phyloP scores from a whole-genome alignment of 2,888 invertebrate species.

The Chrysina gloriosa region DNA sequence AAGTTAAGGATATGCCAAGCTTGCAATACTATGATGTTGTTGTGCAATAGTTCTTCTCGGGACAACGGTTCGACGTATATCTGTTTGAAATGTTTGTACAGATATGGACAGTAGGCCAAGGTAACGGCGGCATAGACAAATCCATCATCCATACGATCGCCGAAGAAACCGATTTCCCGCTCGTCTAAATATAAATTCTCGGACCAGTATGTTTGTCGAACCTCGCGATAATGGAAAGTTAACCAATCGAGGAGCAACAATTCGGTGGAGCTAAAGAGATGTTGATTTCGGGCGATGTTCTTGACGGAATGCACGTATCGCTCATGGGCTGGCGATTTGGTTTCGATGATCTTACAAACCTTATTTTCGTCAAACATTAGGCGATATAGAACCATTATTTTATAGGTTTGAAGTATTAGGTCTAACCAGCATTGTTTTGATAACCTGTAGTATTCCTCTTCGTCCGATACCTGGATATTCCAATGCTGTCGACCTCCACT shows the following conservation, averaged over 20 bases:
- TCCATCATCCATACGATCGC: conserved; percentile 15
- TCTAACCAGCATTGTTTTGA: conserved; percentile 13
- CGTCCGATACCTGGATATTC: not conserved
- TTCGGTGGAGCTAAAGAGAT: conserved; percentile 11
- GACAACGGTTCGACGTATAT: not conserved
- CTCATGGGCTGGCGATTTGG: not conserved
- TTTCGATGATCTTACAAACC: not conserved
- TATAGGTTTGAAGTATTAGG: conserved; percentile 17
- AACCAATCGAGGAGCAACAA: conserved; percentile 20
- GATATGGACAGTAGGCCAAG: conserved; percentile 35
- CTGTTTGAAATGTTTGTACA: conserved; percentile 4
- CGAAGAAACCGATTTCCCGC: not conserved
- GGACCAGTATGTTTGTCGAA: not conserved
- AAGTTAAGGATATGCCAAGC: conserved; percentile 27
- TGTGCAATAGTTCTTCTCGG: conserved; percentile 14
- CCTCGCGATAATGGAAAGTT: conserved; percentile 11
- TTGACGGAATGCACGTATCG: not conserved
- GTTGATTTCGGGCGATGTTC: not conserved
- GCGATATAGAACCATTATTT: not conserved
- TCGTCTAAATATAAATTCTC: not conserved
- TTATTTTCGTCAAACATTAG: not conserved
- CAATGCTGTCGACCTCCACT: not conserved
- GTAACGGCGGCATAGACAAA: conserved; percentile 37
- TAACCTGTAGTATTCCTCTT: not conserved
- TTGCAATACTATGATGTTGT: conserved; percentile 20